These are phyloP conservation scores for Eurois occulta DNA, from an alignment of 2,888 invertebrate species.

Conservation along the genomic window DNA sequence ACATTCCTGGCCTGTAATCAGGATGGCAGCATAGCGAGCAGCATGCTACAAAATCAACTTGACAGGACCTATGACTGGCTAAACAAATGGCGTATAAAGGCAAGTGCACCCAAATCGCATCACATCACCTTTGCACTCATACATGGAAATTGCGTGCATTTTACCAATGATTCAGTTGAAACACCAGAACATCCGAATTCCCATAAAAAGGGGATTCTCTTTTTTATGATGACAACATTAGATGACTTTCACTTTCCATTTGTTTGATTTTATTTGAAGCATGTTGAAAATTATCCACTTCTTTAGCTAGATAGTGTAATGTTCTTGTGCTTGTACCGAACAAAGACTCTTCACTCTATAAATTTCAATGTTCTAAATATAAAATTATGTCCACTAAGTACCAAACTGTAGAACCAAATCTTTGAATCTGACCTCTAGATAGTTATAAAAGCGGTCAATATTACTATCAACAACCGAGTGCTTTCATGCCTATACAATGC, in stretches of 20 bases:
- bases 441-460: slow-evolving; percentile 16
- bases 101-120: no score
- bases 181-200: background rate
- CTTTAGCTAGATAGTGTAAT: no score
- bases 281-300: background rate
- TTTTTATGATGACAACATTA: background rate
- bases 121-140: no score
- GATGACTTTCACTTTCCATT: slow-evolving; percentile 1
- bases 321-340: background rate
- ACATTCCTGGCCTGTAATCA: no score
- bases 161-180: background rate
- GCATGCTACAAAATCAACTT: no score
- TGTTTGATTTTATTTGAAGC: background rate
- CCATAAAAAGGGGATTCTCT: background rate
- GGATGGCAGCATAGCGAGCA: no score
- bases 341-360: slow-evolving; percentile 16
- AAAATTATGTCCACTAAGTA: slow-evolving; percentile 26
- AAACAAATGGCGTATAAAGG: no score
- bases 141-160: no score
- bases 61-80: no score
- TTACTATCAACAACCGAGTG: background rate
- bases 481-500: background rate
- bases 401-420: background rate
- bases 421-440: slow-evolving; percentile 4
- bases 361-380: slow-evolving; percentile 44